Evolutionary conservation across 2,888 invertebrate genomes (phyloP).

Genomic region (Nomada ferruginata): DNA sequence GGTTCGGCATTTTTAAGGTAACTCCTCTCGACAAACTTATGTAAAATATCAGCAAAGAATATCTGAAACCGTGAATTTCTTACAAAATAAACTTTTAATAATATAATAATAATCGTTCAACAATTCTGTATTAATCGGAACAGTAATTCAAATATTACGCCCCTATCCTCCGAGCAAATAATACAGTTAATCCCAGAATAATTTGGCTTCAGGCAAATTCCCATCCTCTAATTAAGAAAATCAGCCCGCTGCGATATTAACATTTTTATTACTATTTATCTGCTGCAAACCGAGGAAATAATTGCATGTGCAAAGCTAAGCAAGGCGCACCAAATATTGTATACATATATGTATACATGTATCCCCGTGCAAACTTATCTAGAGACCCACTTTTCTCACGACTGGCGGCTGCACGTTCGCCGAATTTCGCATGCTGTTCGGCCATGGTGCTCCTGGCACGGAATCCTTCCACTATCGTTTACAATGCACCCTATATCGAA

Average conservation of each 20-base stretch:
- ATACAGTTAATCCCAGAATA: background rate
- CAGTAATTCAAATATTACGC: too few species aligned
- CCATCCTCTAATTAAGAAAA: background rate
- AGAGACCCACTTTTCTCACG: slow-evolving; percentile 20
- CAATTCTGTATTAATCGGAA: too few species aligned
- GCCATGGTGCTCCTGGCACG: slow-evolving; percentile 35
- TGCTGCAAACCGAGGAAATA: background rate
- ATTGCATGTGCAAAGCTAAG: background rate
- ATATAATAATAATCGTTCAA: too few species aligned
- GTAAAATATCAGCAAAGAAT: too few species aligned
- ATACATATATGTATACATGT: background rate
- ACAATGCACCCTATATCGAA: slow-evolving; percentile 50
- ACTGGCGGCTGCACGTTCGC: slow-evolving; percentile 28
- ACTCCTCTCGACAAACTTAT: too few species aligned
- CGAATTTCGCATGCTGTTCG: slow-evolving; percentile 43
- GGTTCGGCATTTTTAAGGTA: too few species aligned
- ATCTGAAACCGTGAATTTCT: too few species aligned
- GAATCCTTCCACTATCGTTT: slow-evolving; percentile 50
- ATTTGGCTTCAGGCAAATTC: background rate
- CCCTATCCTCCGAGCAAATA: background rate
- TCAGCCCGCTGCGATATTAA: background rate
- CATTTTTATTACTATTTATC: background rate
- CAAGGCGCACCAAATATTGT: too few species aligned
- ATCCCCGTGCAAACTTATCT: background rate
- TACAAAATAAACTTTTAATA: too few species aligned